Percentiles rank a stretch among this genome's conserved stretches.
phyloP scores from a whole-genome alignment of 2,797 vertebrate species.

The Peromyscus attwateri region DNA sequence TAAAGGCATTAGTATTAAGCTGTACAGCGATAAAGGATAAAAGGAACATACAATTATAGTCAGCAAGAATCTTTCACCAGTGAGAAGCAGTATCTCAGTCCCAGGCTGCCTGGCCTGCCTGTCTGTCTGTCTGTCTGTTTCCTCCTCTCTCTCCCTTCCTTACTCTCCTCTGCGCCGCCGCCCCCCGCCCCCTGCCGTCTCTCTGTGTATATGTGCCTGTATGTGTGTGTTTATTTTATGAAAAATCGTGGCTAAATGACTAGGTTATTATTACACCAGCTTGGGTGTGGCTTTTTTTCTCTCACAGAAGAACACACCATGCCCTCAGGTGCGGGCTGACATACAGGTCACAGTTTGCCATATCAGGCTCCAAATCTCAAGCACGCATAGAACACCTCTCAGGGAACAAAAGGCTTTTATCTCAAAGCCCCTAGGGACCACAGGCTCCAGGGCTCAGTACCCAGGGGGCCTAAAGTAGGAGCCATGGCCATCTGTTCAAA shows the following conservation, averaged over 20 bases:
- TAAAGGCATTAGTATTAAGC: not conserved
- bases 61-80: not conserved
- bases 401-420: not conserved
- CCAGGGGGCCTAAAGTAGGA: not conserved
- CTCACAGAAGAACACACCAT: not conserved
- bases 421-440: not conserved
- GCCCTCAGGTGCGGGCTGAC: not conserved
- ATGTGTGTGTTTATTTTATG: not conserved
- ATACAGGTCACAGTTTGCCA: not conserved
- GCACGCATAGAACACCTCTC: not conserved
- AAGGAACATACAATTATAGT: not conserved
- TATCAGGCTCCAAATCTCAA: not conserved
- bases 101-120: too few species aligned
- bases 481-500: not conserved
- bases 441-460: not conserved
- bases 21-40: not conserved
- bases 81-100: not conserved
- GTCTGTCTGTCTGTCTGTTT: not conserved
- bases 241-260: not conserved
- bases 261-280: not conserved
- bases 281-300: too few species aligned
- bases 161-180: fast-evolving
- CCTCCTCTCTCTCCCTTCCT: not conserved
- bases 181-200: fast-evolving
- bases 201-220: not conserved